Conservation (phyloP, 2,113 vertebrate species). For the Sinocyclocheilus anshuiensis region DNA sequence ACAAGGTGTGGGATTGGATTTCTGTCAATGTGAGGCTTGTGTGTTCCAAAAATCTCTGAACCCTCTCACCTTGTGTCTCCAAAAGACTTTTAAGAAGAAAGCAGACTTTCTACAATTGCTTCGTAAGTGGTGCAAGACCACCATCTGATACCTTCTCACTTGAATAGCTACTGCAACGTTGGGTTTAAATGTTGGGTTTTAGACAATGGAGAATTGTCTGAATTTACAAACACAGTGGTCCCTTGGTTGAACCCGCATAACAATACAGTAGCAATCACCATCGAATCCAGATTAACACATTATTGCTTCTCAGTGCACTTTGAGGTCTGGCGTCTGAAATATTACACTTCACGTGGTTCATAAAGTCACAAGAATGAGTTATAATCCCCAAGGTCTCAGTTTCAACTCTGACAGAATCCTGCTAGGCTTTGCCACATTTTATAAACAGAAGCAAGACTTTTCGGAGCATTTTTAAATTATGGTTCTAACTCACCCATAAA, state of each 20-base stretch:
- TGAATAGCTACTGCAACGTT: not conserved
- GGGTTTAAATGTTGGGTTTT: not conserved
- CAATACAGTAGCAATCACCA: not conserved
- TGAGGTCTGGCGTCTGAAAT: constrained; percentile 55
- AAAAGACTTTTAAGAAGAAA: not conserved
- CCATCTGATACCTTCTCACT: not conserved
- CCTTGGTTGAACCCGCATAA: constrained; percentile 17
- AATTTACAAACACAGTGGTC: constrained; percentile 12
- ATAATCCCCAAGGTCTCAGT: constrained; percentile 58
- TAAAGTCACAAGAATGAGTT: constrained; percentile 61
- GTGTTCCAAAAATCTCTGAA: constrained; percentile 55
- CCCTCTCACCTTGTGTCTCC: constrained; percentile 48
- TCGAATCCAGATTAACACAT: constrained; percentile 10
- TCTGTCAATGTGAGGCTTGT: constrained; percentile 55
- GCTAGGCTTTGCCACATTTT: constrained; percentile 29
- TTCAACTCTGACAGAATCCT: not conserved
- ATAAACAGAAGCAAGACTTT: constrained; percentile 26
- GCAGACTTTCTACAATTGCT: constrained; percentile 1
- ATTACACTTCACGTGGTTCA: constrained; percentile 65
- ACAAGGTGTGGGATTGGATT: constrained; percentile 52
- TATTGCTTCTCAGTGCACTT: not conserved
- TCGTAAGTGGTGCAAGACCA: constrained; percentile 29
- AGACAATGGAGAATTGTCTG: not conserved
- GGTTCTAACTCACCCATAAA: constrained; percentile 22
- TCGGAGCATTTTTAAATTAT: constrained; percentile 13